Evolutionary conservation across 1,140 invertebrate species (phyloP).

Genomic region (Drosophila insularis): DNA sequence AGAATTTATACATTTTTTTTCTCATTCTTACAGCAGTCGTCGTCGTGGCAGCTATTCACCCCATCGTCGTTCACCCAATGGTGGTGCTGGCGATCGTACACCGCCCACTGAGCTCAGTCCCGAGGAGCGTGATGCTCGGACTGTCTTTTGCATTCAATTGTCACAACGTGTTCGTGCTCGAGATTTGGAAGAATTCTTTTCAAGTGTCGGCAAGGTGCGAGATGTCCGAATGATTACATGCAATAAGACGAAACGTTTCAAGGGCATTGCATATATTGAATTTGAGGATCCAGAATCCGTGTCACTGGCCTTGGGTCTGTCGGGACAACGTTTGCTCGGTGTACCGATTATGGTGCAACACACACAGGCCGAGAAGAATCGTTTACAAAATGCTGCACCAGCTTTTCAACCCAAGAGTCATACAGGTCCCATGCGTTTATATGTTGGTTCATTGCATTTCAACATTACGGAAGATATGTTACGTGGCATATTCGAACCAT

Average conservation of each 20-base stretch:
- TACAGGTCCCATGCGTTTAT: constrained; percentile 96
- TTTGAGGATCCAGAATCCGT: constrained; percentile 99
- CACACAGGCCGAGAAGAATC: constrained; percentile 99
- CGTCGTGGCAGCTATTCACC: constrained; percentile 72
- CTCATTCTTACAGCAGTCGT: constrained; percentile 46
- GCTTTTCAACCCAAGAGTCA: constrained; percentile 91
- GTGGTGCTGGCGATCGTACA: constrained; percentile 70
- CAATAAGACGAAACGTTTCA: constrained; percentile 99
- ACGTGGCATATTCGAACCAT: constrained; percentile 98
- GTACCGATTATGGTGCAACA: constrained; percentile 99
- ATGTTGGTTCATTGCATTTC: constrained; percentile 98
- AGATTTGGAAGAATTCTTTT: constrained; percentile 99
- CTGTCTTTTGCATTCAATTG: constrained; percentile 99
- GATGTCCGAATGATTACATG: constrained; percentile 99
- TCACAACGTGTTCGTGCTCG: constrained; percentile 96
- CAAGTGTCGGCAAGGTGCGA: constrained; percentile 98
- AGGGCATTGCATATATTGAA: constrained; percentile 99
- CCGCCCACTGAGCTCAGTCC: constrained; percentile 92
- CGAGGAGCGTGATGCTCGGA: constrained; percentile 98
- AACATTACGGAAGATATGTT: constrained; percentile 99
- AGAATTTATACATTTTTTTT: neutral
- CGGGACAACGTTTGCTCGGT: constrained; percentile 97
- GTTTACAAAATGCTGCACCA: constrained; percentile 93
- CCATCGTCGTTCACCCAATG: constrained; percentile 69
- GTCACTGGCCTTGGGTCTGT: constrained; percentile 96